Base-by-base conservation (phyloP, 2,888 invertebrate species). In the Azorinus chamasolen region DNA sequence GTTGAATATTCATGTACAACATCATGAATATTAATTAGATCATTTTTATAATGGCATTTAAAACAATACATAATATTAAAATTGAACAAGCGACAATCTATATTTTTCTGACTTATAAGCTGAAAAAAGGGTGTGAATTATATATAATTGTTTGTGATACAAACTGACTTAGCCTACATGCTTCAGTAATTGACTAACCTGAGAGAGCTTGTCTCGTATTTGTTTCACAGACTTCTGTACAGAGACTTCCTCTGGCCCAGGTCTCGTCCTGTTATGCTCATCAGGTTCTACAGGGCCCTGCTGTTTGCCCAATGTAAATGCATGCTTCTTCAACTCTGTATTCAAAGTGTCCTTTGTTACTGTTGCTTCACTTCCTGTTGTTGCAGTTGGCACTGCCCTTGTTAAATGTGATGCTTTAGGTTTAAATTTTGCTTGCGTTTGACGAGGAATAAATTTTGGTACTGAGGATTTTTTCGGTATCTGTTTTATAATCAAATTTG, bases 371-470 rank as follows among this genome's bases (percentile, higher is more conserved):
- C 32, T 16, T 20, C 20, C n/a, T 10, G 24, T 25, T 18, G 12
- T 14, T n/a, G 51, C 5, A 25, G 18, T 22, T 22, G 22, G 2
- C 4, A 18, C 16, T 1, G 51, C 1, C 12, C 18, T 32, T 14
- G n/a, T 14, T 1, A 18, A 3, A 43, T 39, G 24, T 6, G 24
- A n/a, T 43, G 32, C n/a, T 2, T 10, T 37, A 8, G 50, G 32
- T 55, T 65, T 76, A 43, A 41, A 45, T 62, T 73, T 73, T 18
- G 69, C 77, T 32, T 85, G 45, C 20, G 88, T 84, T 68, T 90
- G 90, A 18, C 90, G 73, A 5, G 90, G 90, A 39, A 90, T 80
- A 82, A 90, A 90, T 61, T 72, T 85, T 16, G 88, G 87, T n/a
- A 76, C 61, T 8, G 83, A 50, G 16, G 77, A 78, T 10, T 62